Evolutionary conservation across 2,888 invertebrate species (phyloP).

Genomic region (Troglohyphantes excavatus): DNA sequence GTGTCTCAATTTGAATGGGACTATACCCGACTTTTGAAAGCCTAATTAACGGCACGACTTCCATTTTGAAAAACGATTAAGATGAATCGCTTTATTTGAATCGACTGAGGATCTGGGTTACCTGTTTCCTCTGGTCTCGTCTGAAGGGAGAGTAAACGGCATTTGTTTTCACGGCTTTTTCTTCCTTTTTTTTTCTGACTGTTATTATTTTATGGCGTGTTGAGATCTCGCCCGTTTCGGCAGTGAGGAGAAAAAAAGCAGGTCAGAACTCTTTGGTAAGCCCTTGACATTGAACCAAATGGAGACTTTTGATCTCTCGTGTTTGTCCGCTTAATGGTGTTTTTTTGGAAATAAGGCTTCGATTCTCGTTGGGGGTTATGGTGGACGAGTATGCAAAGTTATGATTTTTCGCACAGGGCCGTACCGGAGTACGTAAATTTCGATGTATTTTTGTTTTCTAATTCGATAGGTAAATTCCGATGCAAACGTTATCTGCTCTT

Average conservation of each 20-base stretch:
- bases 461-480: no score
- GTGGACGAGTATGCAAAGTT: no score
- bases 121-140: constrained; percentile 59
- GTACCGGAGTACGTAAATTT: no score
- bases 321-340: not conserved
- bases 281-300: constrained; percentile 51
- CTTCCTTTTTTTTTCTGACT: not conserved
- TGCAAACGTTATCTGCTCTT: no score
- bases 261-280: constrained; percentile 23
- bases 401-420: no score
- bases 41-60: constrained; percentile 33
- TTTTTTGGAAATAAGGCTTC: no score
- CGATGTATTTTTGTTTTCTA: no score
- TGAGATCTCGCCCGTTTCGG: not conserved
- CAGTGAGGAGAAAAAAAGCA: not conserved
- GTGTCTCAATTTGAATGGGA: not conserved
- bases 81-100: constrained; percentile 23
- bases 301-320: constrained; percentile 44
- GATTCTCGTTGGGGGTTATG: no score
- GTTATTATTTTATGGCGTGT: not conserved
- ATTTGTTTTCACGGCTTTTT: constrained; percentile 30
- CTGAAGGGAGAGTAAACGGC: constrained; percentile 38
- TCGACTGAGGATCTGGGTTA: constrained; percentile 50
- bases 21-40: no score
- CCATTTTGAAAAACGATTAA: not conserved